Evolutionary conservation across 2,113 vertebrate genomes (phyloP), one percentile per base, ranked within the genome.

Genomic region (Tragelaphus imberbis): DNA sequence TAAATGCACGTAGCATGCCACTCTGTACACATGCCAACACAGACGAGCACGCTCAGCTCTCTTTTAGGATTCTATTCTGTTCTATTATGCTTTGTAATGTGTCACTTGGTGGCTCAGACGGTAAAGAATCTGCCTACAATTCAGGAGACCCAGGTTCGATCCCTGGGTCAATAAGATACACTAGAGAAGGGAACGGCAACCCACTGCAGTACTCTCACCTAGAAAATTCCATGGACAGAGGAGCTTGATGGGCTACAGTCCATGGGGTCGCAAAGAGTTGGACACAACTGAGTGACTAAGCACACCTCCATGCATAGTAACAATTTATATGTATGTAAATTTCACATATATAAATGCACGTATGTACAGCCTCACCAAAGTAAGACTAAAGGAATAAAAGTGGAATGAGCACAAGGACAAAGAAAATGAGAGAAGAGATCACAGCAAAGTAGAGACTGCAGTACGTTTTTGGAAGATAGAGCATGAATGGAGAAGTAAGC

Each of bases 381-480:
- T 55, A 79, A 92, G 49, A 91, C 65, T 51, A 49, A 94, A 94
- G 49, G 79, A 94, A 47, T 80, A 51, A 89, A 85, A 94, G 47
- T 55, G 30, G 28, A 25, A 15, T 92, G 47, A 94, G 84, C 79
- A 68, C 79, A 92, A 77, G 28, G 47, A 92, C 63, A 88, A 84
- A 92, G 71, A 94, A 30, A 84, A 95, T 77, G 84, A 88, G 77
- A 92, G 55, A 77, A 27, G 65, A 80, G 47, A 49, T 30, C 55
- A 44, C 58, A 80, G 51, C 75, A 59, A 30, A 53, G 77, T 27
- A 79, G 77, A 58, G 79, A 77, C 40, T 82, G 81, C 77, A 49
- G 56, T 49, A 79, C 40, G 10, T 16, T 68, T 89, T 80, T 79
- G 85, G 79, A 86, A 93, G 81, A 55, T 75, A 30, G n/a, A 40